phyloP scores from a whole-genome alignment of 2,888 invertebrate genomes.

The Drosophila paranaensis region DNA sequence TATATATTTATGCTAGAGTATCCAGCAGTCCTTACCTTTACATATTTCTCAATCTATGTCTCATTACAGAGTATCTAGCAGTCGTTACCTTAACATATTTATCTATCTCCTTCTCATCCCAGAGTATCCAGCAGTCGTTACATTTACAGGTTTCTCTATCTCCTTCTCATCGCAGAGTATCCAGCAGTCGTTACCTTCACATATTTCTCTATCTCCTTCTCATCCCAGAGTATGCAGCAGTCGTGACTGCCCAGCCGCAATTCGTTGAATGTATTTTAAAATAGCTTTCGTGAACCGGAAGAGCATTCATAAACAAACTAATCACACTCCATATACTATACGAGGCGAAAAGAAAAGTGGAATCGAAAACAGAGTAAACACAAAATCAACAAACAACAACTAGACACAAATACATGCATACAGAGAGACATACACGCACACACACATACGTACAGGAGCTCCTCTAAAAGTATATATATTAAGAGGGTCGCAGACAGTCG shows the following conservation, averaged over 20 bases:
- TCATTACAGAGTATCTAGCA: no score
- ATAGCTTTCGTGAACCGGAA: constrained; percentile 10
- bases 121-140: neutral
- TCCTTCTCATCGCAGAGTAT: no score
- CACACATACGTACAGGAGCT: neutral
- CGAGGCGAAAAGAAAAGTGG: neutral
- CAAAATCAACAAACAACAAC: constrained; percentile 25
- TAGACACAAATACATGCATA: constrained; percentile 11
- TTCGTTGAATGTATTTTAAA: neutral
- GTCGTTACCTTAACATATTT: neutral
- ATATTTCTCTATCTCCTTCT: no score
- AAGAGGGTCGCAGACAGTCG: constrained; percentile 7
- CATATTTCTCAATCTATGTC: no score
- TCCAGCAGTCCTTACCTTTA: no score
- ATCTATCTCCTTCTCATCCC: no score
- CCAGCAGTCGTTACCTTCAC: no score
- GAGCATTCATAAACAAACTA: constrained; percentile 17
- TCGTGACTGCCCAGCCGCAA: neutral
- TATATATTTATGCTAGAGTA: no score
- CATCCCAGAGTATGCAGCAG: neutral
- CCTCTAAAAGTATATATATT: constrained; percentile 3
- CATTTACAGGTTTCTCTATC: no score
- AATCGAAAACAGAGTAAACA: constrained; percentile 31
- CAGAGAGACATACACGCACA: neutral
- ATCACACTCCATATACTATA: neutral